Evolutionary conservation across 2,797 vertebrate species (phyloP), one percentile per base, ranked within the genome.

Genomic region (Cyprinella venusta): DNA sequence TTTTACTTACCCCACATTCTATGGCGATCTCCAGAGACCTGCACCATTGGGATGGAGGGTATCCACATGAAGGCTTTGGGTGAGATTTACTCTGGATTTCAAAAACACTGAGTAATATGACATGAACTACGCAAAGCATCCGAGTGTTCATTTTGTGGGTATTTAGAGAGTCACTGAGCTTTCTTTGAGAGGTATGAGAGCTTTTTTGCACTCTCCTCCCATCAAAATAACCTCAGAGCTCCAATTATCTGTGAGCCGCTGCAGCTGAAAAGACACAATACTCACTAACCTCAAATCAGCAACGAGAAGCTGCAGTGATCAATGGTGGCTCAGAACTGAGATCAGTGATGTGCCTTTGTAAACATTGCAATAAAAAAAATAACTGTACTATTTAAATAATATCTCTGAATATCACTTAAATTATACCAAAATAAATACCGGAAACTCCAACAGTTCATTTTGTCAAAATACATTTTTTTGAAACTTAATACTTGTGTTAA

Each of bases 31-130:
- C 90, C 88, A 91, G 82, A 5, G 93, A 93, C 0, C 88, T 88
- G 68, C 95, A 96, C 95, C 95, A 96, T 65, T 93, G 92, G 0
- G 92, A 93, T 0, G 95, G 94, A 6, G 95, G 94, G 21, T 93
- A 92, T 0, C 76, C 87, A 68, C 95, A 96, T 1, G 88, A 74
- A 0, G 91, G 90, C 79, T 88, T 90, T 0, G 91, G 90, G 19
- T 92, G 92, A 59, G 88, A 90, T 13, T 40, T 79, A 38, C 85
- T 86, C 0, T 48, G 69, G 36, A 50, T 38, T 1, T 52, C 33
- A 45, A 50, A 19, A 10, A 52, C 61, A 12, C 4, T 2, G 7
- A 76, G 68, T 21, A 90, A 13, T 3, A 93, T 21, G 0, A 91
- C 16, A 80, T 90, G 1, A 82, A 86, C 76, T 2, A 77, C 2